These are phyloP conservation scores for Carduelis carduelis DNA, from an alignment of 2,797 vertebrate genomes.

Conservation along the genomic window DNA sequence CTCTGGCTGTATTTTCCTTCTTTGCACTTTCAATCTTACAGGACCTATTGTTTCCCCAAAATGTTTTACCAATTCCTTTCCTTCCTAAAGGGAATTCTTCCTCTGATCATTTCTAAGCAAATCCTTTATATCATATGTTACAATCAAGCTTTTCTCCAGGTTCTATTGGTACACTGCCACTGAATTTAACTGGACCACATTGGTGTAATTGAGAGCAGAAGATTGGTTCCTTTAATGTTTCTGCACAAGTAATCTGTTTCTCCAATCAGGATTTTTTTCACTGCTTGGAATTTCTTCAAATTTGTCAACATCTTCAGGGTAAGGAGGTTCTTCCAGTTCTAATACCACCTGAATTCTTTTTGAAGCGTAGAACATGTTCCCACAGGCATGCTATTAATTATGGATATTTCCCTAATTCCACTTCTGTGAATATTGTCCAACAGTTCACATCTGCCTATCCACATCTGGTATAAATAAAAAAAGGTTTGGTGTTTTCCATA, in stretches of 20 bases:
- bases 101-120: background rate
- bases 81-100: background rate
- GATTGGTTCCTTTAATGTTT: constrained; percentile 23
- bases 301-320: constrained; percentile 52
- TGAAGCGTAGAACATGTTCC: constrained; percentile 43
- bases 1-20: background rate
- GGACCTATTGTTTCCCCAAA: background rate
- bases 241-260: background rate
- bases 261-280: background rate
- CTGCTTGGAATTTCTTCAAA: constrained; percentile 45
- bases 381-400: constrained; percentile 53
- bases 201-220: constrained; percentile 17
- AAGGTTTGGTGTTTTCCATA: background rate
- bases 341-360: constrained; percentile 52
- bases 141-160: background rate
- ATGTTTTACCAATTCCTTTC: background rate
- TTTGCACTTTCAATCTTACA: background rate
- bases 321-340: constrained; percentile 17
- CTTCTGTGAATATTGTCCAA: constrained; percentile 25
- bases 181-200: background rate
- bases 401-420: constrained; percentile 22
- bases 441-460: constrained; percentile 19
- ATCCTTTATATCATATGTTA: background rate
- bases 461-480: constrained; percentile 57
- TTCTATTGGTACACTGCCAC: background rate